Evolutionary conservation across 2,888 invertebrate genomes (phyloP).

Genomic region (Chaitophorus viminalis): DNA sequence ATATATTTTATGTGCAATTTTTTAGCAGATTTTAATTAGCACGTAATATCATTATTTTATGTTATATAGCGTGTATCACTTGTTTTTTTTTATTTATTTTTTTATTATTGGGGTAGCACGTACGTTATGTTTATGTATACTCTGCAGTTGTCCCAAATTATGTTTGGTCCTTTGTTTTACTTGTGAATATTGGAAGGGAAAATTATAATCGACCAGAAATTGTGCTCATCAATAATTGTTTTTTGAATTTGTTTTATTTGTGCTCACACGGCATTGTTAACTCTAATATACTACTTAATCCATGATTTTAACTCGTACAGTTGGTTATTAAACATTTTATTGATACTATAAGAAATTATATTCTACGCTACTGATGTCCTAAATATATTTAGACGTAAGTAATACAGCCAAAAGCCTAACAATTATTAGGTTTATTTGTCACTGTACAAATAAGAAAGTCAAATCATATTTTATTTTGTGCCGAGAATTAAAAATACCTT

Average conservation of each 20-base stretch:
- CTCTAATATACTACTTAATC: conserved; percentile 25
- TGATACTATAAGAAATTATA: background rate
- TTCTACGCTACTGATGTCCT: background rate
- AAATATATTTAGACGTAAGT: too few relatives aligned
- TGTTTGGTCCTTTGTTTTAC: conserved; percentile 43
- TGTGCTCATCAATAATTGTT: conserved; percentile 46
- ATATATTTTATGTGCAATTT: conserved; percentile 58
- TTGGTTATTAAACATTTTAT: background rate
- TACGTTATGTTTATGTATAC: conserved; percentile 52
- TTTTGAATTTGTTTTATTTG: conserved; percentile 27
- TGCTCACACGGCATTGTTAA: background rate
- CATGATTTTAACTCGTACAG: conserved; percentile 11
- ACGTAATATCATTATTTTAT: conserved; percentile 59
- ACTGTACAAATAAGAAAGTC: too few relatives aligned
- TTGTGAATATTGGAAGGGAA: conserved; percentile 54
- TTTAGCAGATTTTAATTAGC: conserved; percentile 55
- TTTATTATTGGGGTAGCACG: conserved; percentile 56
- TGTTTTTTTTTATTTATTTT: conserved; percentile 49
- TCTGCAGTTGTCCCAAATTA: conserved; percentile 46
- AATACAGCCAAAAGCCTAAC: too few relatives aligned
- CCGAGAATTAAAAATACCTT: too few relatives aligned
- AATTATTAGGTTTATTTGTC: too few relatives aligned
- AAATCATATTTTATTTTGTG: too few relatives aligned
- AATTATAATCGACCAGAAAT: conserved; percentile 41
- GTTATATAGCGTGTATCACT: conserved; percentile 44